Conservation (phyloP, 1,140 invertebrate species). For the Patella vulgata region DNA sequence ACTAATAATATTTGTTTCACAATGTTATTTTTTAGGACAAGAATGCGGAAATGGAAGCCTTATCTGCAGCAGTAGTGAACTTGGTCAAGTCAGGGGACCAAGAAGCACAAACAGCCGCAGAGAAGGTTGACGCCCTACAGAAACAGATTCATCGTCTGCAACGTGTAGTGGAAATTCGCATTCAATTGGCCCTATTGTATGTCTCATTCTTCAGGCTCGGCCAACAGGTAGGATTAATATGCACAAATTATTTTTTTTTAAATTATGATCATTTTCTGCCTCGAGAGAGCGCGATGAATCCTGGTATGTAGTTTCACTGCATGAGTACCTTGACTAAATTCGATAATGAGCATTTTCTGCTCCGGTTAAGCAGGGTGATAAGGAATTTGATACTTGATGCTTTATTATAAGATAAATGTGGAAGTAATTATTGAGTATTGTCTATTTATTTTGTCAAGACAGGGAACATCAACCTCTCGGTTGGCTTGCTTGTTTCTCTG, state of each 20-base stretch:
- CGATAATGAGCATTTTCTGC: too few relatives aligned
- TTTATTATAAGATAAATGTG: too few relatives aligned
- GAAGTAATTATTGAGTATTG: too few relatives aligned
- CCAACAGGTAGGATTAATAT: slow-evolving; percentile 67
- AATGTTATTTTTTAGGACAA: slow-evolving; percentile 71
- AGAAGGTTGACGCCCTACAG: slow-evolving; percentile 57
- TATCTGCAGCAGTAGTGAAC: slow-evolving; percentile 74
- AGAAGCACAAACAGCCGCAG: slow-evolving; percentile 70
- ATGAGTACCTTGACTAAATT: too few relatives aligned
- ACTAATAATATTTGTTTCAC: too few relatives aligned
- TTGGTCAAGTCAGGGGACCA: slow-evolving; percentile 77
- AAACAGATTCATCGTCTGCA: slow-evolving; percentile 75
- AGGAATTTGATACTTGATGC: too few relatives aligned
- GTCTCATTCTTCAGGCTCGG: slow-evolving; percentile 80
- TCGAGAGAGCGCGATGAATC: too few relatives aligned
- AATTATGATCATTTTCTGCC: too few relatives aligned
- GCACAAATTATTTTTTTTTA: too few relatives aligned
- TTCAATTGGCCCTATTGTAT: slow-evolving; percentile 73
- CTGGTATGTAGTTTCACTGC: too few relatives aligned
- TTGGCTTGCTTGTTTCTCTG: too few relatives aligned
- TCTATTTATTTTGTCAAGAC: background rate
- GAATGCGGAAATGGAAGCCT: slow-evolving; percentile 74
- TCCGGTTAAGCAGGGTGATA: too few relatives aligned
- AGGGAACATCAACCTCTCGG: background rate
- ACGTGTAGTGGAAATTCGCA: slow-evolving; percentile 73